Evolutionary conservation across 2,113 vertebrate genomes (phyloP).

Genomic region (Haliaeetus leucogaster): DNA sequence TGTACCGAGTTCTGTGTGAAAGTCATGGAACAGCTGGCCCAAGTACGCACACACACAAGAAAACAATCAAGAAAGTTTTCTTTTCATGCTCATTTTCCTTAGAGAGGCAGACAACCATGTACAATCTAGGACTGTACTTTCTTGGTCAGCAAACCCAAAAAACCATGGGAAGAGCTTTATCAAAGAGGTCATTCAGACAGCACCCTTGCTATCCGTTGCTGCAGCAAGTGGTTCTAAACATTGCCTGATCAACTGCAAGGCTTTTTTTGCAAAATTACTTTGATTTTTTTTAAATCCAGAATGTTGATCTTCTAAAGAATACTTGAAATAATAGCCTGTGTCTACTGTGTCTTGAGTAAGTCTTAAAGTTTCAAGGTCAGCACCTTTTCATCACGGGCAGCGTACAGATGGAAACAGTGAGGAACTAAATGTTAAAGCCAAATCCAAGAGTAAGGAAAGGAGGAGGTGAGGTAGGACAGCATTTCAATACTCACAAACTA

Average conservation of each 20-base stretch:
- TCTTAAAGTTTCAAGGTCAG: not conserved
- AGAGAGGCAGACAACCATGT: not conserved
- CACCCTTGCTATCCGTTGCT: not conserved
- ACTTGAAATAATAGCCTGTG: not conserved
- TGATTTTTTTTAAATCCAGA: not conserved
- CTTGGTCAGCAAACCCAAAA: not conserved
- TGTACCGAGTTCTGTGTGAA: not conserved
- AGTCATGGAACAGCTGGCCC: not conserved
- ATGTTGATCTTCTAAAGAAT: not conserved
- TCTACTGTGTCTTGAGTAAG: not conserved
- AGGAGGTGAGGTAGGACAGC: not conserved
- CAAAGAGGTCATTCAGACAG: not conserved
- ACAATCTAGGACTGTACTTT: not conserved
- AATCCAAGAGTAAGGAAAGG: not conserved
- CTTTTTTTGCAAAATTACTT: not conserved
- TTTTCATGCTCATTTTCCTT: not conserved
- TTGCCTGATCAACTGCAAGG: accelerated
- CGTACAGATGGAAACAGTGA: not conserved
- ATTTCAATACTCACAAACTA: not conserved
- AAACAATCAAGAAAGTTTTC: not conserved
- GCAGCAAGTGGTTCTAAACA: not conserved
- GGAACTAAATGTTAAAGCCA: not conserved
- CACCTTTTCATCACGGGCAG: not conserved
- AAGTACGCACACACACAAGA: not conserved
- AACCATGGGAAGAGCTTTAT: not conserved